phyloP scores from a whole-genome alignment of 30 jellyfish, hydroid and myxozoan genomes.

The Catostylus mosaicus region DNA sequence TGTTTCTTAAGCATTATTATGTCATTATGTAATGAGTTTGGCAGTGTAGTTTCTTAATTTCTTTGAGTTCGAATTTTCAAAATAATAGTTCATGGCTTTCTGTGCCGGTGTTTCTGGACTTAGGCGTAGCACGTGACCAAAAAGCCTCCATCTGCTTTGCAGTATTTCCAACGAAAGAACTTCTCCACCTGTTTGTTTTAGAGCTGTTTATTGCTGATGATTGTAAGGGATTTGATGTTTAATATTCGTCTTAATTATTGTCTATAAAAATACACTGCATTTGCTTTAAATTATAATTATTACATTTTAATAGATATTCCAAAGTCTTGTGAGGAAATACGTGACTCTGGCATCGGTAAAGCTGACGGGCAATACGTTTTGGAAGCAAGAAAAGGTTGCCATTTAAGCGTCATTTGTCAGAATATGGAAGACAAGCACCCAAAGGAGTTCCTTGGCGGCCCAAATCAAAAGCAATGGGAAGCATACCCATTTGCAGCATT shows the following conservation, averaged over 20 bases:
- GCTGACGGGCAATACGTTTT: conserved; percentile 91
- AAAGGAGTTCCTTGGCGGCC: conserved; percentile 93
- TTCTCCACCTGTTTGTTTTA: too few relatives aligned
- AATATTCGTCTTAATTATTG: not conserved
- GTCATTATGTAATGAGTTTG: too few relatives aligned
- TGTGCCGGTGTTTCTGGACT: too few relatives aligned
- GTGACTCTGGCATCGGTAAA: conserved; percentile 80
- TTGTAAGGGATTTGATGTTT: too few relatives aligned
- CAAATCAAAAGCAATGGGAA: conserved; percentile 82
- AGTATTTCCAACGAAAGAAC: too few relatives aligned
- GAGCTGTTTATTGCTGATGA: too few relatives aligned
- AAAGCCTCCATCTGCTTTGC: too few relatives aligned
- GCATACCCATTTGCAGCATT: conserved; percentile 89
- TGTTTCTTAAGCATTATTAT: too few relatives aligned
- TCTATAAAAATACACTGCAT: not conserved
- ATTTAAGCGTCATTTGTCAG: conserved; percentile 91
- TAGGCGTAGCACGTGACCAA: too few relatives aligned
- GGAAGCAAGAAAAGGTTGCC: conserved; percentile 89
- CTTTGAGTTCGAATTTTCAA: too few relatives aligned
- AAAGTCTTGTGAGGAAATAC: conserved; percentile 85
- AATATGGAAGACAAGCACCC: conserved; percentile 84
- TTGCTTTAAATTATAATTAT: not conserved
- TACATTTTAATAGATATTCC: conserved; percentile 80
- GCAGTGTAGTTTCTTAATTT: too few relatives aligned
- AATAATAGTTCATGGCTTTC: too few relatives aligned